These are phyloP conservation scores for Eulemur rubriventer DNA, from an alignment of 2,797 vertebrate species.

Conservation along the genomic window DNA sequence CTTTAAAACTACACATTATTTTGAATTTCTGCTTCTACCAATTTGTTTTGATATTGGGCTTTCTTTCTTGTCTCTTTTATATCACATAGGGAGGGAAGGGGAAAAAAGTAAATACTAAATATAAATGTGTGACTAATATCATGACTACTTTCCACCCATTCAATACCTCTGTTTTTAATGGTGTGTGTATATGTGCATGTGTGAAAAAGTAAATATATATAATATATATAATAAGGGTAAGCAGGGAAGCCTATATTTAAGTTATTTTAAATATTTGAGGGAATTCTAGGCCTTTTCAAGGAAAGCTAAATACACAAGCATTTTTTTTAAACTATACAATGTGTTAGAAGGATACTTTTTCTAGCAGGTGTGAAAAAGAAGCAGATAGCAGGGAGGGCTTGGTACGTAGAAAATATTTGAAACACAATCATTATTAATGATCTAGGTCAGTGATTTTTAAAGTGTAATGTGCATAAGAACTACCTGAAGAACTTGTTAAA, in stretches of 20 bases:
- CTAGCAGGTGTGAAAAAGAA: constrained; percentile 29
- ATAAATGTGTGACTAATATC: neutral
- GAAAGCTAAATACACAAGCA: neutral
- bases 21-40: neutral
- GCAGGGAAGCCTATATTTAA: neutral
- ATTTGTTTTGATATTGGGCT: neutral
- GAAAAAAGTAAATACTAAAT: constrained; percentile 13
- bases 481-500: neutral
- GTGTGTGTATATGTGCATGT: neutral
- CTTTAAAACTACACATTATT: neutral
- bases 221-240: neutral
- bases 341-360: neutral
- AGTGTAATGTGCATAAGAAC: neutral
- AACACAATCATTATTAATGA: constrained; percentile 36
- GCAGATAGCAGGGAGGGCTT: neutral
- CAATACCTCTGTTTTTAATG: neutral
- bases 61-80: neutral
- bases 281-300: constrained; percentile 30
- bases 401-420: constrained; percentile 24
- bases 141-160: neutral
- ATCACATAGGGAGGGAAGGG: neutral
- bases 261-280: constrained; percentile 43
- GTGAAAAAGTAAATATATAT: neutral
- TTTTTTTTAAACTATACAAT: neutral
- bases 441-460: neutral